Base-by-base conservation (phyloP, 2,888 invertebrate species). In the Osmoderma eremita region DNA sequence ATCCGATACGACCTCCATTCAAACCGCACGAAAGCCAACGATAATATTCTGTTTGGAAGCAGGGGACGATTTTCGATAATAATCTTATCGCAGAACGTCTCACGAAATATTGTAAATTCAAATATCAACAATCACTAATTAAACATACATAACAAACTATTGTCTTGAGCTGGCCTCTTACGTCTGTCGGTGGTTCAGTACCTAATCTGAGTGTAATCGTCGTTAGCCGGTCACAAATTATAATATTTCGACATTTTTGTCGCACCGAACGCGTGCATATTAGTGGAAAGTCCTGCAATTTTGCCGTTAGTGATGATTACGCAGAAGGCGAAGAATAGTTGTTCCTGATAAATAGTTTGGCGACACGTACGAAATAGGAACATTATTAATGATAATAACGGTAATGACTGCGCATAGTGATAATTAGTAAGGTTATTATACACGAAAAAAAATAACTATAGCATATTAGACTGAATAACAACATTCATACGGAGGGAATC, bases 31-130 rank as follows among this genome's bases (percentile, higher is more conserved):
- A 36, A n/a, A n/a, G n/a, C n/a, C 18, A 18, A 36, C n/a, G 53
- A 53, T 53, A 53, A 53, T 2, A 36, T 53, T 17, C 38, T 58
- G 15, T 24, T 24, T 30, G 30, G 22, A n/a, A 30, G 30, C 24
- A 24, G 24, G 24, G 8, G 50, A 30, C 30, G 22, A 42, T 15
- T 36, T 45, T 56, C 17, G 58, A 61, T 61, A 36, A 10, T 4
- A 30, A 6, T 13, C 24, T 61, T 61, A 45, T 61, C 58, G 12
- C 30, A 30, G 42, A 42, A 38, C 38, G 53, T 61, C 58, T 45
- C 45, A 45, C 45, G 58, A 61, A 61, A 61, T 61, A 61, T 61
- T 48, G 58, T 61, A 61, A 61, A 61, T 45, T 61, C 45, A 61
- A 61, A 61, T 22, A 61, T 45, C 17, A 42, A 61, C 45, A 45